A percentile compares a stretch with the other conserved stretches of the same genome.
phyloP scores from a whole-genome alignment of 2,797 vertebrate genomes.

The Sciurus carolinensis region DNA sequence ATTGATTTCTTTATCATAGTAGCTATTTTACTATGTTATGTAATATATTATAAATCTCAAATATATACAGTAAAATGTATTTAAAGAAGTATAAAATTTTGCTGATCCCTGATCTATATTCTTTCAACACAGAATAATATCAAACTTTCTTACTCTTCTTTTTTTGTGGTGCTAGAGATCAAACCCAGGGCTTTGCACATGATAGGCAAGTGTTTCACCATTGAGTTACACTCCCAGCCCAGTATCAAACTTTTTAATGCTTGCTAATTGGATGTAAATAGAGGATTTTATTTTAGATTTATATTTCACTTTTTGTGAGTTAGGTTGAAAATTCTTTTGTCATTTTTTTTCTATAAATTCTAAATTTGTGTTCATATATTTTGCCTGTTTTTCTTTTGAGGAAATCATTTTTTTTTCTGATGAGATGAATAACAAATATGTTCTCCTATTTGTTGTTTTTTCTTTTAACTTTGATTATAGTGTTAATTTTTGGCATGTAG shows the following conservation, averaged over 20 bases:
- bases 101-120: background rate
- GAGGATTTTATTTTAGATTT: background rate
- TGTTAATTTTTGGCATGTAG: background rate
- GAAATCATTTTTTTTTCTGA: background rate
- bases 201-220: background rate
- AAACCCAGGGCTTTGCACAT: background rate
- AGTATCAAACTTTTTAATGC: background rate
- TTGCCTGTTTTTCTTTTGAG: background rate
- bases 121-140: background rate
- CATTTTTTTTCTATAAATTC: background rate
- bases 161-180: background rate
- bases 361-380: background rate
- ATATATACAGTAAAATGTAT: background rate
- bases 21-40: background rate
- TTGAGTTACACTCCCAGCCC: too few relatives aligned
- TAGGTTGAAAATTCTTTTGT: background rate
- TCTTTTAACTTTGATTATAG: background rate
- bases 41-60: background rate
- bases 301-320: background rate
- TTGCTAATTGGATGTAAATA: background rate
- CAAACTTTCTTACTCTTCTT: background rate
- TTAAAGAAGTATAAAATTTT: background rate
- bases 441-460: conserved; percentile 27
- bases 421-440: background rate
- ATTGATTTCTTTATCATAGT: background rate